These are phyloP conservation scores for Ceriagrion tenellum DNA, from an alignment of 2,888 invertebrate species.

Conservation along the genomic window DNA sequence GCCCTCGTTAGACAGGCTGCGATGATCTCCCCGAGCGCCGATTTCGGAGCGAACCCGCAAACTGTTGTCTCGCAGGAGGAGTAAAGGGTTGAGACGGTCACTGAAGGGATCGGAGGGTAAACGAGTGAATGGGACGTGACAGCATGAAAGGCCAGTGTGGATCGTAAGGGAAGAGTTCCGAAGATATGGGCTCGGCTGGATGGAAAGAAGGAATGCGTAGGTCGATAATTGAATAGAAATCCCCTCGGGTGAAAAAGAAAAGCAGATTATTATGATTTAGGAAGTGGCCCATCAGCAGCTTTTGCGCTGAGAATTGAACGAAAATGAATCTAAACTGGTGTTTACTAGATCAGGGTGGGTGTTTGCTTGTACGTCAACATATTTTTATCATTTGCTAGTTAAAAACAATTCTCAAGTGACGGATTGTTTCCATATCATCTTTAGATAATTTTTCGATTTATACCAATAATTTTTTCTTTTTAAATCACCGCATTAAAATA, in stretches of 20 bases:
- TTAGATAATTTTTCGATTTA: no score
- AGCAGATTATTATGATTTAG: not conserved
- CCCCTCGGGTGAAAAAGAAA: not conserved
- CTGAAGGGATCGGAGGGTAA: not conserved
- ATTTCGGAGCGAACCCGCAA: slow-evolving; percentile 19
- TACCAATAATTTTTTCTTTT: no score
- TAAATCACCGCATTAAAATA: no score
- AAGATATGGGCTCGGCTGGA: not conserved
- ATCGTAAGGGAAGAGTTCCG: not conserved
- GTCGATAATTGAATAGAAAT: not conserved
- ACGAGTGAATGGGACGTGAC: not conserved
- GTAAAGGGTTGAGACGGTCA: not conserved
- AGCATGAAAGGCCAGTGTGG: not conserved
- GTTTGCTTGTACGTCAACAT: no score
- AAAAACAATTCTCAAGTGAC: no score
- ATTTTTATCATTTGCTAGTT: no score
- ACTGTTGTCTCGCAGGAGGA: not conserved
- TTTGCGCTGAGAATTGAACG: no score
- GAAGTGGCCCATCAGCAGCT: no score
- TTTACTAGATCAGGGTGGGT: no score
- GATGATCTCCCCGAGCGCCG: slow-evolving; percentile 10
- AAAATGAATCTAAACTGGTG: no score
- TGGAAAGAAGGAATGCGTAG: not conserved
- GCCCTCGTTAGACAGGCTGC: slow-evolving; percentile 24
- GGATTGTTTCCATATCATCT: no score